Evolutionary conservation across 1,140 invertebrate species (phyloP).

Genomic region (Littorina saxatilis): DNA sequence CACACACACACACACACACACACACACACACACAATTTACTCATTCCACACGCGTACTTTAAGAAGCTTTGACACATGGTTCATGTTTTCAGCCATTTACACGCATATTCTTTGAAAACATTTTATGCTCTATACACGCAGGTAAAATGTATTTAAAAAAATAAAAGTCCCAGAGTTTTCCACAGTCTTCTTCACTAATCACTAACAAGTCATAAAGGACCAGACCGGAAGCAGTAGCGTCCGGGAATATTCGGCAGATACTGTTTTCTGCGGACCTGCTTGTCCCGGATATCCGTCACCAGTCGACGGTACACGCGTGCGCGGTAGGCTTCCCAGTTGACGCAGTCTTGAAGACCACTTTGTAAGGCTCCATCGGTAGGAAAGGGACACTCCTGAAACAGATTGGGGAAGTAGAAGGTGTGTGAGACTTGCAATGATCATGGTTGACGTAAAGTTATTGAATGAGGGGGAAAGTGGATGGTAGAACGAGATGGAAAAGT

Average conservation of each 20-base stretch:
- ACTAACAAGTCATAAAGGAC: constrained; percentile 49
- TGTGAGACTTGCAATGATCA: not conserved
- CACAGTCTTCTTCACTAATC: no score
- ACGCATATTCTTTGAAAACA: constrained; percentile 1
- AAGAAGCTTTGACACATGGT: not conserved
- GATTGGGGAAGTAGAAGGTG: not conserved
- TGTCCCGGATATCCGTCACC: constrained; percentile 36
- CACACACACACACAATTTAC: not conserved
- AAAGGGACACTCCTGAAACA: constrained; percentile 59
- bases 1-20: constrained; percentile 23
- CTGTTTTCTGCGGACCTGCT: constrained; percentile 46
- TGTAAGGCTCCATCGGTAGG: constrained; percentile 60
- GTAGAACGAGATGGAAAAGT: not conserved
- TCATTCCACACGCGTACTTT: not conserved
- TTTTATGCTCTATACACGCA: no score
- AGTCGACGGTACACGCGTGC: constrained; percentile 49
- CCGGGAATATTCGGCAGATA: constrained; percentile 43
- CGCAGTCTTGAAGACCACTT: constrained; percentile 53
- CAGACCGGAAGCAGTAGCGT: constrained; percentile 52
- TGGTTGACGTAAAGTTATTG: not conserved
- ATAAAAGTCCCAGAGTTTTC: no score
- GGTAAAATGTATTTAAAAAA: no score
- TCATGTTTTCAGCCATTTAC: not conserved
- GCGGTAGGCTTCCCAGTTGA: constrained; percentile 62
- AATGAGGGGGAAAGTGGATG: not conserved